Conservation (phyloP, 2,888 invertebrate genomes). For the Polia nebulosa region DNA sequence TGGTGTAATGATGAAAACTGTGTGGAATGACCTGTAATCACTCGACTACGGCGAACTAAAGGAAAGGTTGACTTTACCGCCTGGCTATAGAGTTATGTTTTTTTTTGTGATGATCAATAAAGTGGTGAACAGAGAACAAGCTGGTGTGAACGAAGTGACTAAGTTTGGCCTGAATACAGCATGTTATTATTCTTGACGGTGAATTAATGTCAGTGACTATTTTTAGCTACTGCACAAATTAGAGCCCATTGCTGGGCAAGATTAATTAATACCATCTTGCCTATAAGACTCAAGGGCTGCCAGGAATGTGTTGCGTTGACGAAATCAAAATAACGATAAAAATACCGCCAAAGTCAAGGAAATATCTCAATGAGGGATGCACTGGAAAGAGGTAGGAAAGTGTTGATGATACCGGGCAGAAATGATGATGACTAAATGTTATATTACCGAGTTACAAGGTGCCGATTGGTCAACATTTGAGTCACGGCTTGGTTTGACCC, state of each 20-base stretch:
- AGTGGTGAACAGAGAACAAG: slow-evolving; percentile 10
- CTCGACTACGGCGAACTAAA: slow-evolving; percentile 48
- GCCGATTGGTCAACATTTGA: neutral
- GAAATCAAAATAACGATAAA: neutral
- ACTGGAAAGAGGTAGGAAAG: neutral
- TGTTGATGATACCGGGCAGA: neutral
- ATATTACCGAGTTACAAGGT: neutral
- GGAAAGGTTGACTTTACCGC: slow-evolving; percentile 49
- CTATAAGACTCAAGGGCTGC: neutral
- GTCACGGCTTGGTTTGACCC: too few relatives aligned
- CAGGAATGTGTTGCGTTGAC: neutral
- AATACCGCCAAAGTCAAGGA: neutral
- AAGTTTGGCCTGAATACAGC: slow-evolving; percentile 12
- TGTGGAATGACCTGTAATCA: slow-evolving; percentile 54
- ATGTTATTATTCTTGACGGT: slow-evolving; percentile 10
- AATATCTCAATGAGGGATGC: neutral
- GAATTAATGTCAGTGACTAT: slow-evolving; percentile 21
- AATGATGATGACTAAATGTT: neutral
- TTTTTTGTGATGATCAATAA: slow-evolving; percentile 29
- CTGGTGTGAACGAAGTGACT: slow-evolving; percentile 12
- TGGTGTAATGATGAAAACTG: slow-evolving; percentile 59
- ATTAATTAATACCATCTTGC: neutral
- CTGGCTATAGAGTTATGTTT: slow-evolving; percentile 25
- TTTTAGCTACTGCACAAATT: slow-evolving; percentile 9
- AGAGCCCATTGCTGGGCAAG: slow-evolving; percentile 4